These are phyloP conservation scores for Otolemur crassicaudatus DNA, from an alignment of 2,797 vertebrate genomes.

Conservation along the genomic window DNA sequence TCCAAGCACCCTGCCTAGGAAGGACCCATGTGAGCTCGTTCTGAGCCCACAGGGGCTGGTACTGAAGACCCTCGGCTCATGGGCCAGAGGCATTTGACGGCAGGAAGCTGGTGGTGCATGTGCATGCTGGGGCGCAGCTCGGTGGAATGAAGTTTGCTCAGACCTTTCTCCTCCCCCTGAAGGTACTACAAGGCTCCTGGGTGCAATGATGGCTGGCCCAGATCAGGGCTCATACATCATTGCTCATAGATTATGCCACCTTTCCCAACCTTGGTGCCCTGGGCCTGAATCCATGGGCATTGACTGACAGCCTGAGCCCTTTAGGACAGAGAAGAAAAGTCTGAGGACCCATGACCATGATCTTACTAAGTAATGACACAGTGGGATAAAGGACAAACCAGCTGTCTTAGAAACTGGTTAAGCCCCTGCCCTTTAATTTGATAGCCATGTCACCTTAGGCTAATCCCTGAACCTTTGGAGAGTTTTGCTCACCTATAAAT, in stretches of 20 bases:
- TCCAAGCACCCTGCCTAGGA: background rate
- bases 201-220: constrained; percentile 83
- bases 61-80: constrained; percentile 65
- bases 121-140: constrained; percentile 56
- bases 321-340: background rate
- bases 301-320: background rate
- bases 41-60: constrained; percentile 11
- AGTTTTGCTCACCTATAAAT: background rate
- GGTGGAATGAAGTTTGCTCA: constrained; percentile 38
- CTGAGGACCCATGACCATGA: background rate
- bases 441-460: background rate
- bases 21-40: background rate
- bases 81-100: constrained; percentile 36
- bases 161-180: constrained; percentile 67
- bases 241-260: constrained; percentile 85
- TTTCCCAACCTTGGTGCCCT: background rate
- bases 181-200: constrained; percentile 76
- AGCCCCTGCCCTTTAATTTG: background rate
- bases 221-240: constrained; percentile 76
- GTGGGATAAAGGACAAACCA: background rate
- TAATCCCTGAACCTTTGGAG: background rate
- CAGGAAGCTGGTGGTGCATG: constrained; percentile 60
- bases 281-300: background rate
- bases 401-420: background rate
- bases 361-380: background rate